Conservation (phyloP, 2,797 vertebrate species). For the Thripadectes ignobilis region DNA sequence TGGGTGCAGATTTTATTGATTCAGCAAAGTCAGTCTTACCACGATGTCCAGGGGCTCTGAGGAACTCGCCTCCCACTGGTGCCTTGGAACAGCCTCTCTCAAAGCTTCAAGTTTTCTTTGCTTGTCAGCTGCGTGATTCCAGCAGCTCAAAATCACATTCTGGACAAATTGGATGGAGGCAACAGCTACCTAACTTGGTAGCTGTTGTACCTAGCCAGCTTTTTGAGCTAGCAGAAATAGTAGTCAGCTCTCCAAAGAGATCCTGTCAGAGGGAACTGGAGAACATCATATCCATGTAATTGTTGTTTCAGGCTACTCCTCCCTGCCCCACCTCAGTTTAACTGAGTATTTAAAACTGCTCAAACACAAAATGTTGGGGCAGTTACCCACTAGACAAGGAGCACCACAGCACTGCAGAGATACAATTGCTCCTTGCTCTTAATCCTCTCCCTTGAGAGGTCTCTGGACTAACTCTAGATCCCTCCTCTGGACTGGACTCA, state of each 20-base stretch:
- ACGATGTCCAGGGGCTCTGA: fast-evolving
- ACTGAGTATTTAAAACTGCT: neutral
- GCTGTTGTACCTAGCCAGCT: neutral
- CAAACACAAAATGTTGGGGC: neutral
- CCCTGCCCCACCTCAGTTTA: neutral
- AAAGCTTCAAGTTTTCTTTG: neutral
- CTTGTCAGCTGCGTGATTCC: neutral
- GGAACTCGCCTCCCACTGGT: neutral
- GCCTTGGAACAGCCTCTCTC: neutral
- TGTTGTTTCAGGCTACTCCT: neutral
- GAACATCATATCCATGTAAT: neutral
- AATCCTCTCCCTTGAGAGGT: neutral
- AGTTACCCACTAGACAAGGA: neutral
- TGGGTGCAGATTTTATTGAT: neutral
- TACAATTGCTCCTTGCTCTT: neutral
- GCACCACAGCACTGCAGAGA: neutral
- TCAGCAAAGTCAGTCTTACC: neutral
- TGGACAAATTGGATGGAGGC: neutral
- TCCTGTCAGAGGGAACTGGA: neutral
- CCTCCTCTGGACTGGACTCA: neutral
- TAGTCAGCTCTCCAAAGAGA: neutral
- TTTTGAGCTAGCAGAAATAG: neutral
- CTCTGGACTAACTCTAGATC: neutral
- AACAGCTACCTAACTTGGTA: neutral
- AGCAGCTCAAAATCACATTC: neutral